Evolutionary conservation across 2,888 invertebrate species (phyloP), one percentile per base, ranked within the genome.

Genomic region (Eilema griseolum): DNA sequence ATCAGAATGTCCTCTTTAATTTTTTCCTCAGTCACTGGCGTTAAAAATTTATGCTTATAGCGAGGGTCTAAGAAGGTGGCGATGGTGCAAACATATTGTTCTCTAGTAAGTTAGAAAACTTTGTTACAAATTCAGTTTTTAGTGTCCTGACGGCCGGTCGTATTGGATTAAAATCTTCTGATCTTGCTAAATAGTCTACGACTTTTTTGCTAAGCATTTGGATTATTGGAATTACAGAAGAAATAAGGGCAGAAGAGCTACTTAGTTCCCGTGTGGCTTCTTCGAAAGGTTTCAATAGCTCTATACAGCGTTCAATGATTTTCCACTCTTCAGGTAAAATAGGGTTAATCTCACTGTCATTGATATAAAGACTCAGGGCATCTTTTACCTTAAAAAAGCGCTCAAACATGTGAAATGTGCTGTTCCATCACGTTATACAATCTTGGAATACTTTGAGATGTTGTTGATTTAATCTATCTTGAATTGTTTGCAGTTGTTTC

Each of bases 391-490:
- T 78, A 65, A 52, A 80, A 80, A 81, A 78, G 63, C 81, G 75
- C 72, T 80, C 81, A 11, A 79, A 73, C 78, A 82, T 79, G 64
- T 82, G 80, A 62, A 78, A 84, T 12, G 78, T 84, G 56, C 81
- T 82, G 68, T 85, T 84, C 83, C 82, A 84, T 52, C 83, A 75
- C 60, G 84, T 85, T 12, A 76, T 69, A 79, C 82, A 83, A 76
- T 84, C 81, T 67, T 82, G 81, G 16, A 81, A 74, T 24, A 83
- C 78, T 73, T 76, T 75, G 23, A 82, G 75, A 61, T 76, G 77
- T 0, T 76, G 78, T 79, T 80, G 80, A 70, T 80, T 80, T 2
- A 81, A 78, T 65, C 77, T 75, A 5, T 28, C 28, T 5, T 28
- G 28, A 28, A 28, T 28, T 28, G 28, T 4, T 28, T 28, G 28